Evolutionary conservation across 2,113 vertebrate genomes (phyloP).

Genomic region (Peromyscus leucopus): DNA sequence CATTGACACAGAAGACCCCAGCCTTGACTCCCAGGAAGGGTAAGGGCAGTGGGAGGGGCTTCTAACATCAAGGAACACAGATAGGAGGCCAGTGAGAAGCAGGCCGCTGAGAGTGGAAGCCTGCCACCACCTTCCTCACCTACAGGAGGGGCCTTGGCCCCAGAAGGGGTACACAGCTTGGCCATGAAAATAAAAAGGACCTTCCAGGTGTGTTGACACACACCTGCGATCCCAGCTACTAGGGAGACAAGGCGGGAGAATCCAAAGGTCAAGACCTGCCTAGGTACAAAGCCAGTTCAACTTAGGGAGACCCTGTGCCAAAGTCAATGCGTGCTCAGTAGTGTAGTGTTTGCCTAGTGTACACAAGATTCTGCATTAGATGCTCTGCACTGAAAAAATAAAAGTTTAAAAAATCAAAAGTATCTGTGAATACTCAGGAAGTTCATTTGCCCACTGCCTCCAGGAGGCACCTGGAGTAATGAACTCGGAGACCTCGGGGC

Average conservation of each 20-base stretch:
- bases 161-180: fast-evolving
- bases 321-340: too few relatives aligned
- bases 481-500: not conserved
- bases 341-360: not conserved
- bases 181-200: not conserved
- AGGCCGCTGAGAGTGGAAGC: fast-evolving
- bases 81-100: too few relatives aligned
- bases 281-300: not conserved
- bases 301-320: not conserved
- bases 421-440: fast-evolving
- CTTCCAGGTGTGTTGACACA: not conserved
- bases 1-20: not conserved
- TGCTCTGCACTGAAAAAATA: not conserved
- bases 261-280: not conserved
- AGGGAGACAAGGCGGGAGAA: not conserved
- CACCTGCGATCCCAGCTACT: not conserved
- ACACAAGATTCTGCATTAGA: too few relatives aligned
- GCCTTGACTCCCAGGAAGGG: not conserved
- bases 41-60: fast-evolving
- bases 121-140: fast-evolving
- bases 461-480: not conserved
- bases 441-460: not conserved
- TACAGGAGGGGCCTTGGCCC: fast-evolving
- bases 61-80: not conserved
- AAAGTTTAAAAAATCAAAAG: not conserved